Evolutionary conservation across 2,113 vertebrate species (phyloP).

Genomic region (Mellivora capensis): DNA sequence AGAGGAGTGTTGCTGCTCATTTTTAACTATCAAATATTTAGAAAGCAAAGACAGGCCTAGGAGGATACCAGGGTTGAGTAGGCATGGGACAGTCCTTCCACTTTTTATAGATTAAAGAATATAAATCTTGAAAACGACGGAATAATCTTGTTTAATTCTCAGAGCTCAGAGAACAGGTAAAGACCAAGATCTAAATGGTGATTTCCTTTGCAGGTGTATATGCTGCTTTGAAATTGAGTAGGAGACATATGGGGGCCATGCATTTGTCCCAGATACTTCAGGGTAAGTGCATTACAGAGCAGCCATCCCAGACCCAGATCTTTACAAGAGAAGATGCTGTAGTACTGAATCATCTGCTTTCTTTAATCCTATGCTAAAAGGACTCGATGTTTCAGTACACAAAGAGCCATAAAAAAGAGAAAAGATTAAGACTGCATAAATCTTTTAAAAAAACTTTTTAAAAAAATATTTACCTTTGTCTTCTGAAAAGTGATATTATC

Average conservation of each 20-base stretch:
- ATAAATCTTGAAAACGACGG: neutral
- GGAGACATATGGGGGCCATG: too few species aligned
- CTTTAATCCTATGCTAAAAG: neutral
- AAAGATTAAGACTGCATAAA: neutral
- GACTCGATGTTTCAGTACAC: neutral
- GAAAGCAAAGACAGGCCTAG: neutral
- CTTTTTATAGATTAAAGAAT: neutral
- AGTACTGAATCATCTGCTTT: neutral
- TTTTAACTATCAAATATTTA: neutral
- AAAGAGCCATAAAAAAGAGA: neutral
- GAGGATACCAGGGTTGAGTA: neutral
- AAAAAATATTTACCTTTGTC: neutral
- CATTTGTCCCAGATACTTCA: neutral
- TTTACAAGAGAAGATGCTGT: neutral
- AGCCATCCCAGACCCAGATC: neutral
- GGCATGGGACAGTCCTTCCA: accelerated
- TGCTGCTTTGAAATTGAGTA: neutral
- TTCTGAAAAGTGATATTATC: neutral
- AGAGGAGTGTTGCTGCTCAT: neutral
- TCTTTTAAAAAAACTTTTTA: neutral
- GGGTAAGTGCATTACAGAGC: neutral
- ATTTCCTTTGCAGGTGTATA: neutral
- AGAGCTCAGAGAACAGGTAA: neutral
- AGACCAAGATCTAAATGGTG: neutral
- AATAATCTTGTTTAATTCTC: neutral